Percentiles rank a stretch among this genome's conserved stretches.
Conservation (phyloP, 1,140 invertebrate species). For the Reticulitermes speratus region DNA sequence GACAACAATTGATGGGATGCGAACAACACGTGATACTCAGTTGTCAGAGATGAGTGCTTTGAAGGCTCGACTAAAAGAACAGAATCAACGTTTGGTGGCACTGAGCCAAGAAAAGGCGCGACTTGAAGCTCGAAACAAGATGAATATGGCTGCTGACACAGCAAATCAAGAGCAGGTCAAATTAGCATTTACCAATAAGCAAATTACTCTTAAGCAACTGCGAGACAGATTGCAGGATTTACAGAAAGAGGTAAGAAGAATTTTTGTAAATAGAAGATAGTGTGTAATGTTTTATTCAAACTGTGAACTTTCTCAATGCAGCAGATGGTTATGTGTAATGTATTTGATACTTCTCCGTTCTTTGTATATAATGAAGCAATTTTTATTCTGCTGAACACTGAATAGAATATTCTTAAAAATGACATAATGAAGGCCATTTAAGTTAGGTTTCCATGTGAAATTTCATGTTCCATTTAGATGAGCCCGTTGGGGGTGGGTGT, state of each 20-base stretch:
- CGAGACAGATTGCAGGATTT: conserved; percentile 68
- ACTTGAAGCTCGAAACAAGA: conserved; percentile 72
- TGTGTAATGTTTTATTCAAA: too few species aligned
- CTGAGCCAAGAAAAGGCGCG: conserved; percentile 80
- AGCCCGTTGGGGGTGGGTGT: too few species aligned
- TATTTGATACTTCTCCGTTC: too few species aligned
- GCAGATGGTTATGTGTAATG: too few species aligned
- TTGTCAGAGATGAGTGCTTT: conserved; percentile 86
- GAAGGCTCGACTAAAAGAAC: conserved; percentile 80
- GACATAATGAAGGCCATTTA: too few species aligned
- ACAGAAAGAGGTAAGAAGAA: conserved; percentile 57
- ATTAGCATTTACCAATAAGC: conserved; percentile 74
- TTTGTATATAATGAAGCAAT: too few species aligned
- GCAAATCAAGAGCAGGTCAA: conserved; percentile 66
- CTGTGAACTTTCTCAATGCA: too few species aligned
- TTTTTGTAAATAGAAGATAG: neutral
- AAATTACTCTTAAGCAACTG: conserved; percentile 82
- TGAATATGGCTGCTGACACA: conserved; percentile 57
- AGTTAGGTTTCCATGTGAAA: too few species aligned
- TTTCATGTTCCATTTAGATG: too few species aligned
- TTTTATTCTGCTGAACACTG: too few species aligned
- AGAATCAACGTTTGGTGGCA: conserved; percentile 71
- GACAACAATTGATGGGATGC: conserved; percentile 94
- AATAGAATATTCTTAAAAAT: too few species aligned
- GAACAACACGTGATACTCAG: conserved; percentile 82